Evolutionary conservation across 2,797 vertebrate genomes (phyloP).

Genomic region (Acrocephalus scirpaceus): DNA sequence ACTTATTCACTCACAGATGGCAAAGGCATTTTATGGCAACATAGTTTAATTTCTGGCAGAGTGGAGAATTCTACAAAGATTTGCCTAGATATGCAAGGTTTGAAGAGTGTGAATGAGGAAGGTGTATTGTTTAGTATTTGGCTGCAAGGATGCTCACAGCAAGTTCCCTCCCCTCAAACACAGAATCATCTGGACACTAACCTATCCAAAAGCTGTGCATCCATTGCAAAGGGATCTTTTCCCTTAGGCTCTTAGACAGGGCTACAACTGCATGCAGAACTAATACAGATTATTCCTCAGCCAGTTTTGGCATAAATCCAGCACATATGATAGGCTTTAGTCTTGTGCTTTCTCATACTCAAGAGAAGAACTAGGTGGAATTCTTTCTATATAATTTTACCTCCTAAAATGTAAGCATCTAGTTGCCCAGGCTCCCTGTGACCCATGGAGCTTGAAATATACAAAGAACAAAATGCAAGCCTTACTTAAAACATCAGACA

Average conservation of each 20-base stretch:
- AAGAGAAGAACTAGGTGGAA: background rate
- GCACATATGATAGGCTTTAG: background rate
- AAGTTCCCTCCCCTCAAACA: background rate
- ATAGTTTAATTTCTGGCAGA: background rate
- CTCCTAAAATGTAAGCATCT: background rate
- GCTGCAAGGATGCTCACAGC: background rate
- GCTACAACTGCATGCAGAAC: background rate
- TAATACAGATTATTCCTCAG: background rate
- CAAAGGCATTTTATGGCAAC: slow-evolving; percentile 27
- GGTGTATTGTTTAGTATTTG: background rate
- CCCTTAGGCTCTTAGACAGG: background rate
- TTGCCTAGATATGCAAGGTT: background rate
- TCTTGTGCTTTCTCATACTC: background rate
- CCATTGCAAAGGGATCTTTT: background rate
- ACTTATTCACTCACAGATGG: slow-evolving; percentile 36
- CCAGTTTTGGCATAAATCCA: background rate
- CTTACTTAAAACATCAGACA: background rate
- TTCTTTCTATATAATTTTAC: background rate
- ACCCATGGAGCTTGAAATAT: too few relatives aligned
- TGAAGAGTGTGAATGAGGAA: background rate
- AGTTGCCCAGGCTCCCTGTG: background rate
- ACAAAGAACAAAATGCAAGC: background rate
- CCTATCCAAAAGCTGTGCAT: background rate
- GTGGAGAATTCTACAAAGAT: background rate
- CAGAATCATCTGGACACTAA: background rate